Conservation (phyloP, 2,888 invertebrate species). For the Euspilapteryx auroguttella region DNA sequence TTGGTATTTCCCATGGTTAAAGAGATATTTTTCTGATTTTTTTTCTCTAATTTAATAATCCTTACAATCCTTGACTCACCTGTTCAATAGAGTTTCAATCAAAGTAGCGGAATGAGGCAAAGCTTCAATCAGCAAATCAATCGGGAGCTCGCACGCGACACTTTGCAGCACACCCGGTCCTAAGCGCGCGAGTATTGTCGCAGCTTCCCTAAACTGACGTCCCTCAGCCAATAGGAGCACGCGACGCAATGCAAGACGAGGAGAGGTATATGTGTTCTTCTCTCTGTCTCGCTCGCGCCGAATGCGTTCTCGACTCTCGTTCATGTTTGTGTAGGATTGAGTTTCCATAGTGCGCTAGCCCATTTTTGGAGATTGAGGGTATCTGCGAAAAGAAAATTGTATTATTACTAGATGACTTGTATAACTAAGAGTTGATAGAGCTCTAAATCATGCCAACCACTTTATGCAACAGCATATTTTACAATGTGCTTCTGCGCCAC, state of each 20-base stretch:
- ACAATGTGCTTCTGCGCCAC: no score
- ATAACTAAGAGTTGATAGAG: no score
- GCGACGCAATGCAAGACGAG: constrained; percentile 67
- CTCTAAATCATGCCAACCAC: no score
- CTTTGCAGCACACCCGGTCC: constrained; percentile 79
- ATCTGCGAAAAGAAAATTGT: no score
- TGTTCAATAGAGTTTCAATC: constrained; percentile 78
- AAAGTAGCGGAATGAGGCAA: constrained; percentile 86
- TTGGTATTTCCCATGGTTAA: no score
- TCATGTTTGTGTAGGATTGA: constrained; percentile 39
- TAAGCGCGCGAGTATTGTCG: constrained; percentile 77
- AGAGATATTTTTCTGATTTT: no score
- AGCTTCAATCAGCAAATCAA: constrained; percentile 86
- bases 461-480: no score
- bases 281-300: constrained; percentile 64
- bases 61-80: no score
- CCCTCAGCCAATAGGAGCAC: constrained; percentile 85
- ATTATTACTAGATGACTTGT: no score
- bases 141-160: constrained; percentile 76
- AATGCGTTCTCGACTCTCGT: constrained; percentile 73
- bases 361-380: no score
- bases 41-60: no score
- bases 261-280: constrained; percentile 66
- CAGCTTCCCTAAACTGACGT: constrained; percentile 87
- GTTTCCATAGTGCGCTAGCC: not conserved